Evolutionary conservation across 2,888 invertebrate genomes (phyloP).

Genomic region (Tenthredo notha): DNA sequence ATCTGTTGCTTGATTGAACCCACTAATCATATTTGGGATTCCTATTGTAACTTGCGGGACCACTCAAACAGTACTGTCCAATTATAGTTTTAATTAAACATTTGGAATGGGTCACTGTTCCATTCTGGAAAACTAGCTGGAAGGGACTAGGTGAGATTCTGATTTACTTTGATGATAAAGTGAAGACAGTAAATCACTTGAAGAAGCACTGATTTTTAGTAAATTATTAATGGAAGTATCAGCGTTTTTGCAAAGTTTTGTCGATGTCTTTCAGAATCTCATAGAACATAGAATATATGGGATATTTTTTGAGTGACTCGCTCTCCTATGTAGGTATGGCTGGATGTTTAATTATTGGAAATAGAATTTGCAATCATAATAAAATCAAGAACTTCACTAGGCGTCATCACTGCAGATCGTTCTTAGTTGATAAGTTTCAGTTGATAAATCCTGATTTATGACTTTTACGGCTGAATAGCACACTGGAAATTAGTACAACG

Average conservation of each 20-base stretch:
- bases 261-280: neutral
- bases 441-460: neutral
- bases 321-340: neutral
- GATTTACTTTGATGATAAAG: neutral
- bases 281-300: neutral
- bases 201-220: neutral
- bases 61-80: conserved; percentile 9
- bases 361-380: neutral
- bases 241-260: neutral
- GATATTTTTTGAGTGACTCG: conserved; percentile 14
- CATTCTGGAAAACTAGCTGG: neutral
- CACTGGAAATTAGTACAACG: neutral
- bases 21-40: neutral
- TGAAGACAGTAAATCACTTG: neutral
- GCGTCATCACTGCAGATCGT: neutral
- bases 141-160: neutral
- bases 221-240: neutral
- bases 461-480: neutral
- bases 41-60: neutral
- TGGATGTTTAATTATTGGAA: neutral
- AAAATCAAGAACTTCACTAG: neutral
- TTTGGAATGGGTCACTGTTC: neutral
- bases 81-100: neutral
- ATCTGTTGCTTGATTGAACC: neutral
- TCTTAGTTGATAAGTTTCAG: neutral